phyloP scores from a whole-genome alignment of 2,888 invertebrate genomes.

The Prosapia bicincta region DNA sequence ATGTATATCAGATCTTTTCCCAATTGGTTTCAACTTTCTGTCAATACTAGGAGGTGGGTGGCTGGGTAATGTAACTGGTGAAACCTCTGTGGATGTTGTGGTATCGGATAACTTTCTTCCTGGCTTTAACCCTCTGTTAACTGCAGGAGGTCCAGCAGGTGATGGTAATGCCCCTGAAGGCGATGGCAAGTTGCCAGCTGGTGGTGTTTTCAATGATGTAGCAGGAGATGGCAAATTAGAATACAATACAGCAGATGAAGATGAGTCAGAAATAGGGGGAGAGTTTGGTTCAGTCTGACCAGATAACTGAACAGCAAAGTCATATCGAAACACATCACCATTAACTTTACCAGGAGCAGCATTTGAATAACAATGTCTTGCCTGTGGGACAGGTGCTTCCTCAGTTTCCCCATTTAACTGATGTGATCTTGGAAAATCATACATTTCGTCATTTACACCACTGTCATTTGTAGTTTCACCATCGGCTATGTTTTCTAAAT shows the following conservation, averaged over 20 bases:
- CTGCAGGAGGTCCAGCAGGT: conserved; percentile 61
- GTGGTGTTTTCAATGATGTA: conserved; percentile 29
- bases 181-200: background rate
- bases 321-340: conserved; percentile 51
- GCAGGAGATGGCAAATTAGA: conserved; percentile 58
- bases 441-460: conserved; percentile 46
- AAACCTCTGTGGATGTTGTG: conserved; percentile 48
- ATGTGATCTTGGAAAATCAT: conserved; percentile 69
- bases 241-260: conserved; percentile 52
- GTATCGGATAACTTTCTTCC: conserved; percentile 54
- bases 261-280: conserved; percentile 50
- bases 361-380: conserved; percentile 58
- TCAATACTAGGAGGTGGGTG: conserved; percentile 44
- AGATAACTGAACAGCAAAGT: conserved; percentile 28
- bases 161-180: conserved; percentile 38
- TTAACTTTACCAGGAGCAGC: conserved; percentile 52
- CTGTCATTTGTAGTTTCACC: conserved; percentile 46
- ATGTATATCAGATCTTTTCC: conserved; percentile 22
- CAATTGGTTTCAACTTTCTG: conserved; percentile 45
- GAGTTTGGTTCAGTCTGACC: conserved; percentile 41
- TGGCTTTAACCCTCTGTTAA: conserved; percentile 80
- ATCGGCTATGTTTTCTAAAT: conserved; percentile 44
- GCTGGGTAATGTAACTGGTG: conserved; percentile 43
- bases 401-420: conserved; percentile 48
- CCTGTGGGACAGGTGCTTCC: conserved; percentile 42